These are phyloP conservation scores for Podarcis cretensis DNA, from an alignment of 2,113 vertebrate species.

Conservation along the genomic window DNA sequence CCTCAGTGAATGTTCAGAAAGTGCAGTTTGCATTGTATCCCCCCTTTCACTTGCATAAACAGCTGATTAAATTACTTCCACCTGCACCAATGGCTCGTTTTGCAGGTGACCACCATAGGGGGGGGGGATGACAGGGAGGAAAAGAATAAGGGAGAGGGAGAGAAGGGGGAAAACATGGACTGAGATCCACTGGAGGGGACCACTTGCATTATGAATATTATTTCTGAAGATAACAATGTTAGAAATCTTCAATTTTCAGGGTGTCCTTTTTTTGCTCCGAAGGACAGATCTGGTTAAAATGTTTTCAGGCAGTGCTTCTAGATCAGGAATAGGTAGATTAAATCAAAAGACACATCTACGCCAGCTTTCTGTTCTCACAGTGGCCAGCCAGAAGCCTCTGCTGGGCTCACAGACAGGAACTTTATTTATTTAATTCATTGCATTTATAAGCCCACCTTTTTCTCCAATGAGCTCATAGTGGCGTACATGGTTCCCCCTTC, in stretches of 20 bases:
- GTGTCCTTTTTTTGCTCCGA: background rate
- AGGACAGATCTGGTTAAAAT: too few relatives aligned
- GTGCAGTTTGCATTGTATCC: background rate
- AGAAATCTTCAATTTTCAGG: background rate
- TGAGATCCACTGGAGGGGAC: background rate
- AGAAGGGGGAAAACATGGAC: background rate
- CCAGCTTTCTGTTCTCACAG: too few relatives aligned
- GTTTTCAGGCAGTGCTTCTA: background rate
- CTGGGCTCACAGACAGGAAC: too few relatives aligned
- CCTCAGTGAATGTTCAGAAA: background rate
- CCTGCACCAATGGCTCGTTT: background rate
- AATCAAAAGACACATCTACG: too few relatives aligned
- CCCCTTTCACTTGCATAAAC: background rate
- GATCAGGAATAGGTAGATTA: too few relatives aligned
- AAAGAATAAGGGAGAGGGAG: background rate
- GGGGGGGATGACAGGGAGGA: background rate
- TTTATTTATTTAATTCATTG: too few relatives aligned
- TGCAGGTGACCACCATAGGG: constrained; percentile 35
- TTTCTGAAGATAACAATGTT: background rate
- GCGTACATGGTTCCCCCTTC: too few relatives aligned
- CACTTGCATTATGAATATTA: rapidly evolving
- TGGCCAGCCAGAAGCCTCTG: too few relatives aligned
- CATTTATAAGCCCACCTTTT: too few relatives aligned
- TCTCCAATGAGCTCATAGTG: too few relatives aligned
- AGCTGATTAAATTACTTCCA: constrained; percentile 47